phyloP scores from a whole-genome alignment of 64 coral and sea anemone species.

The Dendronephthya gigantea region DNA sequence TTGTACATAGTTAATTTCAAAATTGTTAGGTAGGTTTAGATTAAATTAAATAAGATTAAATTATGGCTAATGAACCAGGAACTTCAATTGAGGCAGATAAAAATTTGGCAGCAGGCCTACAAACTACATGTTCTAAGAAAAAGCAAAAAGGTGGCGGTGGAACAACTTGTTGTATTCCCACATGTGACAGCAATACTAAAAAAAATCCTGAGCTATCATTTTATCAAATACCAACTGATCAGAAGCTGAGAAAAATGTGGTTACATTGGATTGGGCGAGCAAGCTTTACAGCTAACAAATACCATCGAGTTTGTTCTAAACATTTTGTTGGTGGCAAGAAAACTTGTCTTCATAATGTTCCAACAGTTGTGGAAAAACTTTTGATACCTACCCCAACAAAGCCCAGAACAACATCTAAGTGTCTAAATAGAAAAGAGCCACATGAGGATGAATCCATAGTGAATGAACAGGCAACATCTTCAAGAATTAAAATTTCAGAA shows the following conservation, averaged over 20 bases:
- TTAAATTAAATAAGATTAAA: no score
- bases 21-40: no score
- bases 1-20: no score
- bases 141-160: not conserved
- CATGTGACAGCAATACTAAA: not conserved
- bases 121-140: not conserved
- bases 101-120: not conserved
- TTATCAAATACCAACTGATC: not conserved
- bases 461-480: no score
- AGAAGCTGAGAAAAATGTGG: constrained; percentile 24
- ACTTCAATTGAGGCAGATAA: no score
- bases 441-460: not conserved
- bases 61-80: no score
- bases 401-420: constrained; percentile 33
- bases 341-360: constrained; percentile 27
- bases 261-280: constrained; percentile 35
- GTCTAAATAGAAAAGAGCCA: constrained; percentile 2
- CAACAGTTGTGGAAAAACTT: not conserved
- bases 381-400: not conserved
- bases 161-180: not conserved
- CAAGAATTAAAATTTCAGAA: not conserved
- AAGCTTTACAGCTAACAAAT: constrained; percentile 13
- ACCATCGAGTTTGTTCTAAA: constrained; percentile 35
- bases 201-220: not conserved
- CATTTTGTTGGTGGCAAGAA: constrained; percentile 48